phyloP scores from a whole-genome alignment of 2,888 invertebrate genomes.

The Drosophila nr. perissopoda region DNA sequence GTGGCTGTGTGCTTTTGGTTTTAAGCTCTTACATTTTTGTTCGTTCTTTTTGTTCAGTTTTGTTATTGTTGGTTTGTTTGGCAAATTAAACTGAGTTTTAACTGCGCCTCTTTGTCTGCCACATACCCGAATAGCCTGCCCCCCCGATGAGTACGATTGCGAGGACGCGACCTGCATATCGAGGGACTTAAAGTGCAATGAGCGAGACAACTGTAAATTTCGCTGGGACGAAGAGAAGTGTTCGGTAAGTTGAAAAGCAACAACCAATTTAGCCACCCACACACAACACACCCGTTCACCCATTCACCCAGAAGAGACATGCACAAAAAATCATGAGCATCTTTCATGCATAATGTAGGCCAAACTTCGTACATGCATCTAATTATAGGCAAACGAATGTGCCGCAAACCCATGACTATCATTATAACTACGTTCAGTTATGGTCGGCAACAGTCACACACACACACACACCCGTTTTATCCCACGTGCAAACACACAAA shows the following conservation, averaged over 20 bases:
- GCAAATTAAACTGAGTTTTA: conserved; percentile 11
- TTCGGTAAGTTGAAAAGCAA: conserved; percentile 83
- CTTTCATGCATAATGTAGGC: conserved; percentile 11
- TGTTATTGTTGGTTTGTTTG: conserved; percentile 1
- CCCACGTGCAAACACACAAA: conserved; percentile 12
- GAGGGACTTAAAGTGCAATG: conserved; percentile 89
- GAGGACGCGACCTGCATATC: conserved; percentile 95
- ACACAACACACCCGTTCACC: background rate
- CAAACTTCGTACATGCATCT: conserved; percentile 58
- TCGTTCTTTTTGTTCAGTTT: background rate
- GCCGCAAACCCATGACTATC: conserved; percentile 26
- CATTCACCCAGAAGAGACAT: conserved; percentile 1
- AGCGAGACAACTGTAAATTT: conserved; percentile 91
- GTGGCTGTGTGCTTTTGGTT: conserved; percentile 12
- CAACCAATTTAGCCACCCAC: background rate
- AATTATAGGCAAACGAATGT: conserved; percentile 57
- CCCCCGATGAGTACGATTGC: conserved; percentile 91
- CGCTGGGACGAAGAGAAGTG: conserved; percentile 90
- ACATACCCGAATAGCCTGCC: conserved; percentile 48
- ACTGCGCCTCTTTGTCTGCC: conserved; percentile 11
- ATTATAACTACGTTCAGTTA: conserved; percentile 54
- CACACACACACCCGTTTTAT: background rate
- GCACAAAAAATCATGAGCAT: conserved; percentile 1
- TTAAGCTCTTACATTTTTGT: background rate
- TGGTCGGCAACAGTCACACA: conserved; percentile 16